Base-by-base conservation (phyloP, 2,797 vertebrate genomes). In the Labeo calbasu region DNA sequence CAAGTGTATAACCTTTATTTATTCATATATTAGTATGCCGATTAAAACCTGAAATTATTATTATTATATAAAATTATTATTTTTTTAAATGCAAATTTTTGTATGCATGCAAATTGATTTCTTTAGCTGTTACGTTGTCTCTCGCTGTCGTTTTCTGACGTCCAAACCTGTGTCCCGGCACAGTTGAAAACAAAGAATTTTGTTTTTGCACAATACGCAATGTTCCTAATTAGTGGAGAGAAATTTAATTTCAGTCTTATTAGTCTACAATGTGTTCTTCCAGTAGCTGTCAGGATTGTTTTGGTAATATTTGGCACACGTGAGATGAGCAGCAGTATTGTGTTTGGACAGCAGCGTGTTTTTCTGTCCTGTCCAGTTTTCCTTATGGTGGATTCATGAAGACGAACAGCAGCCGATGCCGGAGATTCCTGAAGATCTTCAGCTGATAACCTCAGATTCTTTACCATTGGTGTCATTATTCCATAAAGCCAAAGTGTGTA, bases 291-390 rank as follows among this genome's bases (percentile, higher is more conserved):
- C 59, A 0, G 53, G 43, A 65, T 48, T 25, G 5, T 3, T 2
- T 23, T 46, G 7, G 51, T 72, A 28, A 71, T 61, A 40, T 43
- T 14, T 25, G n/a, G 23, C 15, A 13, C 43, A 32, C 17, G 23
- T 17, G 21, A 43, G 40, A 32, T 50, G 40, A 81, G 32, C 50
- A 12, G 36, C 4, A 0, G 23, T 50, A 40, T 81, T 81, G 53
- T 72, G 57, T 46, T 72, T 83, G 81, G 71, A 83, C 21, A n/a
- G 55, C 10, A 15, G 36, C 2, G 36, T 59, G 57, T 81, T 72
- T 43, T 72, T 61, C 53, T 21, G 61, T 46, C 21, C 21, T 23
- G 28, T 63, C 71, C 15, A 19, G 5, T 40, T 53, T 15, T 68
- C 13, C 28, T 79, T n/a, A 28, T 4, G 13, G 11, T 48, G 19